Base-by-base conservation (phyloP, 1,140 invertebrate genomes). In the Drosophila azteca region DNA sequence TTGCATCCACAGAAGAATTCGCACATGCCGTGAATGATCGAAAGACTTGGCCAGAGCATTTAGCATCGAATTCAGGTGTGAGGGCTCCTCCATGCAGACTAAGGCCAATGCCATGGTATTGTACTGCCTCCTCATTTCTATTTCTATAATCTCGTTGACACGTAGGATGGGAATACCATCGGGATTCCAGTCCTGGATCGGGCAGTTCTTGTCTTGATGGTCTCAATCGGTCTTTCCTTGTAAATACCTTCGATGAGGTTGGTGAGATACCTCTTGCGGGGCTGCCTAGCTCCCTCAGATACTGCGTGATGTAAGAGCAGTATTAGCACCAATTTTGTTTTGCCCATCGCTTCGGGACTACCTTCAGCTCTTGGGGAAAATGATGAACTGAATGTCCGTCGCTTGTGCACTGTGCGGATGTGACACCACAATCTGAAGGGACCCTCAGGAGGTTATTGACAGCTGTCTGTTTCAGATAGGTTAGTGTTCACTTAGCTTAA, bases 71-170 rank as follows among this genome's bases (percentile, higher is more conserved):
- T 5, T 20, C 0, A 41, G 4, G 2, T 75, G 66, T 0, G 26
- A 7, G 1, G 26, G 1, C 0, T 65, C 44, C 2, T 9, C 31
- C 6, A 83, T 48, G 59, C 79, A 78, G 6, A 83, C 39, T 0
- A 83, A 0, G 2, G 45, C 31, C 7, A 78, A 20, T 7, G 8
- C 7, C 11, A 54, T 2, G 8, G n/a, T 17, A 3, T 77, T 81
- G 9, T 22, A 65, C 0, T 3, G 7, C 0, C 0, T 11, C 17
- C 8, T 51, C 0, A 61, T 0, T 22, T 3, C 2, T 0, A 77
- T 13, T 11, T 11, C 8, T 0, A 13, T 4, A 1, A n/a, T 6
- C 7, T 54, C 44, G 17, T 61, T 45, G 1, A 54, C 6, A 0
- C 68, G 62, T 5, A 81, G 0, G 6, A 39, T 54, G 3, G 67